phyloP scores from a whole-genome alignment of 1,140 invertebrate species.

The honey bee (Apis mellifera) region Amel_HAv3.1 CM009935.2:12182501-12183000 shows the following conservation, averaged over 20 bases:
- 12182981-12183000: no score
- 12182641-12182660: conserved; percentile 12
- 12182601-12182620: neutral
- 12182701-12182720: neutral
- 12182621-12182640: neutral
- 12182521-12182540: neutral
- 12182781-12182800: neutral
- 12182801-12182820: no score
- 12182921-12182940: no score
- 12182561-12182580: neutral
- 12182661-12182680: neutral
- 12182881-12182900: no score
- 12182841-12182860: no score
- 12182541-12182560: neutral
- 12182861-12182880: no score
- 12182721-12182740: no score
- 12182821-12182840: no score
- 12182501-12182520: neutral
- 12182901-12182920: no score
- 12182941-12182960: no score
- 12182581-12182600: neutral
- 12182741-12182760: neutral
- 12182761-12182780: no score
- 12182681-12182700: conserved; percentile 11
- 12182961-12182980: no score